Evolutionary conservation across 1,140 invertebrate species (phyloP), one percentile per base, ranked within the genome.

Genomic region (Notospermus geniculatus): DNA sequence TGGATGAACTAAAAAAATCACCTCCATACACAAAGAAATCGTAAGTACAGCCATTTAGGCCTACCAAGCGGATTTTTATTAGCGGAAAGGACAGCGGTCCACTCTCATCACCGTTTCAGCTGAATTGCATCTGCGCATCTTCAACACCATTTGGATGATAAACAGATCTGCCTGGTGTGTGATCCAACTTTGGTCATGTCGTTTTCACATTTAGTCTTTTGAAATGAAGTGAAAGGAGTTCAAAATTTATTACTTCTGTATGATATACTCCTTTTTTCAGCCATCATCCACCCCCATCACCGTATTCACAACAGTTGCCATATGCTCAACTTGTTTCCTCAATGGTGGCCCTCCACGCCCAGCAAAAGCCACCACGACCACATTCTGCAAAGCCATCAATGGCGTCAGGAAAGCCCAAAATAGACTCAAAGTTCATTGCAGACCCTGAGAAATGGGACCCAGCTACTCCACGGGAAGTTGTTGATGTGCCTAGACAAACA

Each of bases 371-470:
- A n/a, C 19, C n/a, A 54, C 50, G 62, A 28, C 30, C 22, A 28
- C 57, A 13, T 11, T 52, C 53, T 4, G 32, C 32, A 36, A 36
- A 19, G 46, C 54, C 54, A 32, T n/a, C 59, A 28, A 19, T 66
- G 53, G 30, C 59, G 58, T 15, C 57, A 25, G 57, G 54, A 58
- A 78, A 75, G 66, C 78, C 76, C 13, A 80, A 76, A 60, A 78
- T 80, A 59, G 77, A 80, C 66, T 64, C 73, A 25, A 80, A 78
- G 58, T 80, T 77, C 56, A 80, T 79, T 27, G 76, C 73, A 30
- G 73, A 78, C 53, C 68, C 71, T 2, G 71, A 45, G 43, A 25
- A 77, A 43, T 78, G 77, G 76, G 78, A 80, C 53, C 76, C 76
- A 9, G 72, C 72, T 1, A 75, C 76, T 9, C 78, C 77, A 19